phyloP scores from a whole-genome alignment of 1,140 invertebrate species.

The Magallana gigas region DNA sequence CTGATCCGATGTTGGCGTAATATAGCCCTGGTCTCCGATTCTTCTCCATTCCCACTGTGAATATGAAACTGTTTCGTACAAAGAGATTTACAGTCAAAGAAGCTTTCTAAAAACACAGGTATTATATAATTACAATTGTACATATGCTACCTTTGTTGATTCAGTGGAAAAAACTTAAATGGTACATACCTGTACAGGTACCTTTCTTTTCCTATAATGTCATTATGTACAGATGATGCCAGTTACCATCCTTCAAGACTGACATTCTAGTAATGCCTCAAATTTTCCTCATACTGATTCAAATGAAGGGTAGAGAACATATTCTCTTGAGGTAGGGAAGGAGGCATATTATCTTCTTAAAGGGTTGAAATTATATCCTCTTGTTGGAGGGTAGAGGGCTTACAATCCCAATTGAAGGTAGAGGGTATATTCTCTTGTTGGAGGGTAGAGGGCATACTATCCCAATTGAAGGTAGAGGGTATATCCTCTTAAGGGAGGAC shows the following conservation, averaged over 20 bases:
- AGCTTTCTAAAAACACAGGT: constrained; percentile 61
- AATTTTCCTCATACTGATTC: constrained; percentile 90
- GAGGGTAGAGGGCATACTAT: too few relatives aligned
- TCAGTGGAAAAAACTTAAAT: too few relatives aligned
- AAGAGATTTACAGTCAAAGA: constrained; percentile 94
- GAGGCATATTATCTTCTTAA: constrained; percentile 70
- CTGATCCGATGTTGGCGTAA: constrained; percentile 92
- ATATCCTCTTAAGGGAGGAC: too few relatives aligned
- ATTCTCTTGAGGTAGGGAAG: constrained; percentile 88
- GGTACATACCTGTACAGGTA: background rate
- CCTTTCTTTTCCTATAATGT: constrained; percentile 92
- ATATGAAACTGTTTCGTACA: constrained; percentile 86
- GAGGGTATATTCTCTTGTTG: too few relatives aligned
- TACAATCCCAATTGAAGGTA: too few relatives aligned
- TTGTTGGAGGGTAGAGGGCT: too few relatives aligned
- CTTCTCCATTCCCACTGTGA: constrained; percentile 81
- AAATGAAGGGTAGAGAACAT: constrained; percentile 87
- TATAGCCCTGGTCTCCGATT: constrained; percentile 90
- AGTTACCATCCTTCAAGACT: constrained; percentile 93
- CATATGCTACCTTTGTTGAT: too few relatives aligned
- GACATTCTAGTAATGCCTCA: constrained; percentile 83
- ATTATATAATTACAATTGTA: background rate
- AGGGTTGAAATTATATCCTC: too few relatives aligned
- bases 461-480: too few relatives aligned
- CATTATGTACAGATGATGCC: constrained; percentile 93